Evolutionary conservation across 2,113 vertebrate species (phyloP).

Genomic region (Larimichthys polyactis): DNA sequence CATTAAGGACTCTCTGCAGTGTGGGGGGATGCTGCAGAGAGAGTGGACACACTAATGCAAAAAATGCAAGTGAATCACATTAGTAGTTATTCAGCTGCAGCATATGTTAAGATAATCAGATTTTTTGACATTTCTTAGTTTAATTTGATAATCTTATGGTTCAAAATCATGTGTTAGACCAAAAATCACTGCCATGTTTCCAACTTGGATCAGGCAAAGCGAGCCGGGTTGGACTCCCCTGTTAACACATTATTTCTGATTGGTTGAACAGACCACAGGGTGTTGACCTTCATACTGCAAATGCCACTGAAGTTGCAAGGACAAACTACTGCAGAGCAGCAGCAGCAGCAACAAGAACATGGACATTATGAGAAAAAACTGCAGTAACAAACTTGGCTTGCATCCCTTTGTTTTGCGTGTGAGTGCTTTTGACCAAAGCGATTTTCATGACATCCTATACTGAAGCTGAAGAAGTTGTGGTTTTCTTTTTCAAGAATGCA

Average conservation of each 20-base stretch:
- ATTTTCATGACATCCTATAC: constrained; percentile 8
- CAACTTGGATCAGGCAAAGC: constrained; percentile 25
- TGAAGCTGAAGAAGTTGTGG: constrained; percentile 11
- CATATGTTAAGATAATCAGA: constrained; percentile 45
- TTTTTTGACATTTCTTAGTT: constrained; percentile 35
- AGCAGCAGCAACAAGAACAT: not conserved
- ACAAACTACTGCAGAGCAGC: constrained; percentile 3
- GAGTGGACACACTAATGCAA: constrained; percentile 26
- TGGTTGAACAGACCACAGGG: constrained; percentile 58
- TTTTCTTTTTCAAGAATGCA: not conserved
- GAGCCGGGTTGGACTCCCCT: constrained; percentile 37
- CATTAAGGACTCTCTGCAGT: constrained; percentile 47
- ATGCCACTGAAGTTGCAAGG: constrained; percentile 21
- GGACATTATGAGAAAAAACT: constrained; percentile 7
- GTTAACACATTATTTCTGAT: constrained; percentile 63
- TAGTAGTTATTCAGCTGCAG: constrained; percentile 26
- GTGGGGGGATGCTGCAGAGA: constrained; percentile 15
- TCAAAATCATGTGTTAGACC: constrained; percentile 50
- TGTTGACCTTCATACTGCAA: constrained; percentile 47
- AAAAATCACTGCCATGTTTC: constrained; percentile 44
- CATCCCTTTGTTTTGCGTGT: constrained; percentile 1
- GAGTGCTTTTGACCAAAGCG: not conserved
- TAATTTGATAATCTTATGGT: constrained; percentile 63
- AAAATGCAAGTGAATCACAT: constrained; percentile 33
- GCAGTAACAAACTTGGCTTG: constrained; percentile 3